These are phyloP conservation scores for Tenualosa thibaudeaui DNA, from an alignment of 2,797 vertebrate species.

Conservation along the genomic window DNA sequence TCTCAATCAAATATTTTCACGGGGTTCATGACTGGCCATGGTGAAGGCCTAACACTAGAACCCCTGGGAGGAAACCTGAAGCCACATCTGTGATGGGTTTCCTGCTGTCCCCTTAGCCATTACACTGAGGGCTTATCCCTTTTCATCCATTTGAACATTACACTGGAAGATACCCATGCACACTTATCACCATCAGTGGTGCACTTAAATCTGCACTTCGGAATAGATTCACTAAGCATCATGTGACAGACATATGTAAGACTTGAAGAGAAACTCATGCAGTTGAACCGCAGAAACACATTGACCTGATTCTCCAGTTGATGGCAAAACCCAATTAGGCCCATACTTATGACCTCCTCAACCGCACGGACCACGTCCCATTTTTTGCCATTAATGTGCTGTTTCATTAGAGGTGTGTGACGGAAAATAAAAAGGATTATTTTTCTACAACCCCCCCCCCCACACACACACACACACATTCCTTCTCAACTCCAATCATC, in stretches of 20 bases:
- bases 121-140: not conserved
- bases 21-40: conserved; percentile 44
- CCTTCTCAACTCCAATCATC: not conserved
- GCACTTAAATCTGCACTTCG: not conserved
- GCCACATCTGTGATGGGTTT: conserved; percentile 44
- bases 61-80: conserved; percentile 33
- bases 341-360: conserved; percentile 3
- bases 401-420: conserved; percentile 29
- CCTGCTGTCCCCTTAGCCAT: conserved; percentile 33
- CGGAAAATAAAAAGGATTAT: conserved; percentile 29
- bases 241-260: too few relatives aligned
- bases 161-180: not conserved
- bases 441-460: conserved; percentile 30
- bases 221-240: too few relatives aligned
- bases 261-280: not conserved
- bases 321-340: not conserved
- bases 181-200: not conserved
- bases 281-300: conserved; percentile 15
- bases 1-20: conserved; percentile 49
- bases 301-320: not conserved
- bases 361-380: not conserved
- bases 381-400: conserved; percentile 28
- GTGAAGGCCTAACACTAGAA: conserved; percentile 18
- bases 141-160: not conserved
- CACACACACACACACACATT: not conserved